phyloP scores from a whole-genome alignment of 2,888 invertebrate genomes.

The Rhopalosiphum nymphaeae region DNA sequence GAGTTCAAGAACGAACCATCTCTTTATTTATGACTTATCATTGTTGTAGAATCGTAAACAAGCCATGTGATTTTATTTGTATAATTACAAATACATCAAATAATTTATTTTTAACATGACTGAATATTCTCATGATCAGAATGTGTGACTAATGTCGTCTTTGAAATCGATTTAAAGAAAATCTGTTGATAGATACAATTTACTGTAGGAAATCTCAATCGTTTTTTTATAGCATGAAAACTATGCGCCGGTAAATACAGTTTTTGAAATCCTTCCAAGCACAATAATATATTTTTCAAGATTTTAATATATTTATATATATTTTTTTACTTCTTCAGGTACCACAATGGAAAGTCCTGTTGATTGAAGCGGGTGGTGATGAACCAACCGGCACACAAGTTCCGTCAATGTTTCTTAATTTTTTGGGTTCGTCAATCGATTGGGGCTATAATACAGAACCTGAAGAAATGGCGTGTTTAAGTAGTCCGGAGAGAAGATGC shows the following conservation, averaged over 20 bases:
- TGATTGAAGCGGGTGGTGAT: conserved; percentile 85
- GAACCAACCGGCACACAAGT: conserved; percentile 91
- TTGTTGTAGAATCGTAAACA: neutral
- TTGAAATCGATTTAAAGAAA: neutral
- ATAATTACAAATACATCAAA: neutral
- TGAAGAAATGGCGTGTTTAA: conserved; percentile 82
- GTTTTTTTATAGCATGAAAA: neutral
- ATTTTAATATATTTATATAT: neutral
- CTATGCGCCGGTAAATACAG: neutral
- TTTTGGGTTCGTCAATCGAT: conserved; percentile 87
- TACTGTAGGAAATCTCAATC: neutral
- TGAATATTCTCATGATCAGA: neutral
- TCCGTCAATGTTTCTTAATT: conserved; percentile 91
- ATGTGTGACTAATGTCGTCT: neutral
- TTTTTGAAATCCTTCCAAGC: neutral
- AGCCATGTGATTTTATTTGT: neutral
- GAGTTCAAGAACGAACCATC: neutral
- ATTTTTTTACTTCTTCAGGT: conserved; percentile 70
- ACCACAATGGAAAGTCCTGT: conserved; percentile 79
- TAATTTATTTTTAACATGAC: neutral
- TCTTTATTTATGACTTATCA: neutral
- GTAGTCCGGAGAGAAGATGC: conserved; percentile 79
- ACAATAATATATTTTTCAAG: neutral
- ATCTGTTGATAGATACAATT: neutral
- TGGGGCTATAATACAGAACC: conserved; percentile 90